Evolutionary conservation across 2,797 vertebrate species (phyloP).

Genomic region (Buphagus erythrorhynchus): DNA sequence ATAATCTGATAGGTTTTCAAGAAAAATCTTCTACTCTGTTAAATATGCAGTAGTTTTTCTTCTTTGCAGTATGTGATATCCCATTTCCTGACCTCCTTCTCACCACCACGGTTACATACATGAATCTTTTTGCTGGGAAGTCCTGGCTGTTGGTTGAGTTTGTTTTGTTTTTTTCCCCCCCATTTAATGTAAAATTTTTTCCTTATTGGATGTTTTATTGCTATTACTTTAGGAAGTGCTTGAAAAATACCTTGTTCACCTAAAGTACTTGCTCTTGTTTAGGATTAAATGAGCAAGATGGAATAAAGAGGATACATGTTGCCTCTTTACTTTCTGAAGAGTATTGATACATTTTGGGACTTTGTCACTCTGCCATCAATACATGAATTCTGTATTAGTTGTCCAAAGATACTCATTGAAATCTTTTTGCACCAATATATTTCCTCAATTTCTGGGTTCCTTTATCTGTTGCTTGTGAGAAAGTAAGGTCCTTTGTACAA

Average conservation of each 20-base stretch:
- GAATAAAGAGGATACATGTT: neutral
- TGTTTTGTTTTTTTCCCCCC: neutral
- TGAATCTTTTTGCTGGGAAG: neutral
- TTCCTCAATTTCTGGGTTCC: neutral
- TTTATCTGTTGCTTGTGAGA: neutral
- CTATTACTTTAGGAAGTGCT: neutral
- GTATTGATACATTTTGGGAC: neutral
- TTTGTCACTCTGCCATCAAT: neutral
- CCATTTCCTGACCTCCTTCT: neutral
- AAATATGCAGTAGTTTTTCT: neutral
- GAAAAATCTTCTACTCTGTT: neutral
- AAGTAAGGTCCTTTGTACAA: neutral
- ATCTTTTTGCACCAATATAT: neutral
- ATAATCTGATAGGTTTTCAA: neutral
- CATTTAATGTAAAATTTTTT: neutral
- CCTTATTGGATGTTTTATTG: neutral
- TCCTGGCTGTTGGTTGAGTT: neutral
- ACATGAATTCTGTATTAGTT: neutral
- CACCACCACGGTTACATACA: fast-evolving
- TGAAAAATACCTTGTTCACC: neutral
- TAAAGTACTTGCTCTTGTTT: neutral
- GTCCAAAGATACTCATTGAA: neutral
- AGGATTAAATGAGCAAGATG: neutral
- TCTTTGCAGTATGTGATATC: neutral
- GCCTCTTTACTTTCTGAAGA: neutral